Conservation (phyloP, 2,113 vertebrate species). For the Morone saxatilis region DNA sequence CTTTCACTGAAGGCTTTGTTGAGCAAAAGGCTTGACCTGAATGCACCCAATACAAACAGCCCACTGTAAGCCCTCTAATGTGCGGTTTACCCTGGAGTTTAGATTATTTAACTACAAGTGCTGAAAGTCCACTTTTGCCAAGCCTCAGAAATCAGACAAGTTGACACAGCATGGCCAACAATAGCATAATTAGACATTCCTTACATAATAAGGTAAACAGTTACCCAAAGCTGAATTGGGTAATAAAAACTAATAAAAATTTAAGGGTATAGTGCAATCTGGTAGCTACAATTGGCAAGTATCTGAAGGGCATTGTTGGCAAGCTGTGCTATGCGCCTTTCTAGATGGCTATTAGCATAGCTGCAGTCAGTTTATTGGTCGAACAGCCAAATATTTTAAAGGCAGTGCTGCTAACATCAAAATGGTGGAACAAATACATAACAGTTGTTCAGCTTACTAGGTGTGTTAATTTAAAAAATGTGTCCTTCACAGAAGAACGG, state of each 20-base stretch:
- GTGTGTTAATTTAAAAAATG: constrained; percentile 19
- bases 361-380: constrained; percentile 1
- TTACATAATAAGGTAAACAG: constrained; percentile 50
- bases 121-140: constrained; percentile 60
- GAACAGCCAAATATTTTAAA: constrained; percentile 16
- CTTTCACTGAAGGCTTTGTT: constrained; percentile 47
- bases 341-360: constrained; percentile 3
- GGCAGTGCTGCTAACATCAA: constrained; percentile 14
- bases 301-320: constrained; percentile 1
- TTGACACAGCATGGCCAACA: constrained; percentile 32
- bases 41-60: constrained; percentile 59
- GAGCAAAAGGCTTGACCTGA: constrained; percentile 65
- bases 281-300: neutral
- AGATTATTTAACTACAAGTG: constrained; percentile 64
- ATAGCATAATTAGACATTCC: constrained; percentile 34
- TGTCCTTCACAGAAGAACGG: constrained; percentile 8
- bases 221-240: constrained; percentile 19
- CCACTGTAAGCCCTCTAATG: constrained; percentile 58
- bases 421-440: constrained; percentile 7
- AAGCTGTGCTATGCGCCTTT: neutral
- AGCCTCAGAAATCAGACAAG: constrained; percentile 21
- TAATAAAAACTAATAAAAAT: constrained; percentile 8
- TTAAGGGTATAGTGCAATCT: constrained; percentile 1
- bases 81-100: constrained; percentile 61
- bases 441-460: constrained; percentile 2